Base-by-base conservation (phyloP, 2,113 vertebrate genomes). In the Chelonoidis abingdonii region DNA sequence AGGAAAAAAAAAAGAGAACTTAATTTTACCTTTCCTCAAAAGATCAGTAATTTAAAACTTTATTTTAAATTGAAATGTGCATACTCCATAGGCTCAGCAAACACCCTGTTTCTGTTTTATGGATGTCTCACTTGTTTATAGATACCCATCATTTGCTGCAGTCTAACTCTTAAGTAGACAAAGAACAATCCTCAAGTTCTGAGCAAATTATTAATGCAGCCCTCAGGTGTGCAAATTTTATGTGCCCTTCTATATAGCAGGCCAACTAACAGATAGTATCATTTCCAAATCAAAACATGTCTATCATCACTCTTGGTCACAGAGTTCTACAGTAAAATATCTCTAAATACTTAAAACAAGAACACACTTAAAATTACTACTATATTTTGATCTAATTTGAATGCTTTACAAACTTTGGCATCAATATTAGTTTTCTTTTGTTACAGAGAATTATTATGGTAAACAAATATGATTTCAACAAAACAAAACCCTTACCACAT, bases 91-190 rank as follows among this genome's bases (percentile, higher is more conserved):
- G 54, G 80, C 76, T 44, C 35, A 81, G 1, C 38, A 82, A 84
- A 79, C 3, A 90, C 3, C 1, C 62, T 38, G 5, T 84, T 86
- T 14, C 31, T 4, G 8, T 10, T 59, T 65, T 57, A 81, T 12
- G 88, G 69, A 16, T 79, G 80, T 59, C 81, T 79, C 41, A 80
- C 4, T 78, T 85, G 14, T 35, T 83, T 29, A 83, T 83, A 86
- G 87, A 84, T 35, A 83, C 2, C 82, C 41, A 95, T 27, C 69
- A 80, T 89, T 92, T 54, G 1, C 83, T 88, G 84, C 54, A 79
- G 78, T 31, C 13, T 80, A 10, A 35, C 84, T 92, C 41, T 72
- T 31, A 62, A 35, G 62, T 11, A 75, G 19, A 59, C 24, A 94
- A 92, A 21, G 3, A 94, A 86, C 1, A 87, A 1, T 3, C 2